These are phyloP conservation scores for Onychostoma macrolepis DNA, from an alignment of 2,113 vertebrate species.

Conservation along the genomic window DNA sequence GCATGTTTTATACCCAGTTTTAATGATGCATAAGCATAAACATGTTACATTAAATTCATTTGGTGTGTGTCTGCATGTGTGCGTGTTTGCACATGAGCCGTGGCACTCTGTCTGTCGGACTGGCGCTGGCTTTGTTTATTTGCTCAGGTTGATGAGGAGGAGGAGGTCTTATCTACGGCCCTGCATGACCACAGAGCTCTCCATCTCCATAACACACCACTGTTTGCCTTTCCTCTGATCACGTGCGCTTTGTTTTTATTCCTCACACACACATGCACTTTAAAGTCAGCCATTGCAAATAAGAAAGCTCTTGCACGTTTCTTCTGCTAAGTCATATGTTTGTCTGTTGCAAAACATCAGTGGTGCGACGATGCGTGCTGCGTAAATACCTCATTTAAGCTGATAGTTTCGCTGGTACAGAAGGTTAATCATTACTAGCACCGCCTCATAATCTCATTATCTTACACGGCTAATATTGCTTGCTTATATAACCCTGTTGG, in stretches of 20 bases:
- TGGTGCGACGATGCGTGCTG: background rate
- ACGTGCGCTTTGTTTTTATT: slow-evolving; percentile 42
- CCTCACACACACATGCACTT: background rate
- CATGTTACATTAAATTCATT: background rate
- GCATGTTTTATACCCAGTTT: background rate
- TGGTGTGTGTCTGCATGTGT: background rate
- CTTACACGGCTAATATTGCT: background rate
- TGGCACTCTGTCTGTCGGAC: background rate
- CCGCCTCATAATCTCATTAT: background rate
- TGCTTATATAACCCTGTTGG: background rate
- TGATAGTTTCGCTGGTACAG: background rate
- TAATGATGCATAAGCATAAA: background rate
- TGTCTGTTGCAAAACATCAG: background rate
- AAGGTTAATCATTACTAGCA: background rate
- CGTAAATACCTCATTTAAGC: background rate
- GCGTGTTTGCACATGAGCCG: background rate
- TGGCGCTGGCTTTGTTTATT: slow-evolving; percentile 24
- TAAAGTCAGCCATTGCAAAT: slow-evolving; percentile 5
- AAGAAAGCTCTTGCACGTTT: background rate
- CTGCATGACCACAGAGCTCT: slow-evolving; percentile 9
- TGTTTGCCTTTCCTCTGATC: slow-evolving; percentile 30
- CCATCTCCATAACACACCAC: background rate
- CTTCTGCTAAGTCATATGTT: background rate
- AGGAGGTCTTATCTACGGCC: slow-evolving; percentile 4
- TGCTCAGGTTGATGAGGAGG: slow-evolving; percentile 16